Evolutionary conservation across 2,797 vertebrate species (phyloP).

Genomic region (Pangasius mekongensis): DNA sequence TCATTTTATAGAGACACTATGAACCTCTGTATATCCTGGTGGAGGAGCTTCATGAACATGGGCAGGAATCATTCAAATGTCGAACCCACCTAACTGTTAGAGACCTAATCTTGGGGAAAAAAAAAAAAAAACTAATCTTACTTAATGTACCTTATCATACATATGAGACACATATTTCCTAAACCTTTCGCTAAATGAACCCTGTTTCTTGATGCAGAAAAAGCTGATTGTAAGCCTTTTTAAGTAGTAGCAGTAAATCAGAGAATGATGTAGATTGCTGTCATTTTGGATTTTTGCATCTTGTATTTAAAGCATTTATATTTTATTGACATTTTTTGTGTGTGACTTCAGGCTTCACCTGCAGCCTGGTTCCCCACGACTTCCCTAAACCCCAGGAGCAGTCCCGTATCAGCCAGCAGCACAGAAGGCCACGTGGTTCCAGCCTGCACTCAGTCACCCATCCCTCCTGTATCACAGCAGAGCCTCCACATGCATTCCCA

Average conservation of each 20-base stretch:
- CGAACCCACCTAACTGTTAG: background rate
- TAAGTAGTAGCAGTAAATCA: background rate
- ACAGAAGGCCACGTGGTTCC: conserved; percentile 64
- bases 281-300: background rate
- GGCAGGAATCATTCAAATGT: background rate
- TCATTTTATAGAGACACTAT: background rate
- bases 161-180: background rate
- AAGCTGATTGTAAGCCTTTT: background rate
- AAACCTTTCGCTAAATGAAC: background rate
- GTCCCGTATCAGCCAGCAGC: conserved; percentile 61
- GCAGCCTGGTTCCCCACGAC: conserved; percentile 75
- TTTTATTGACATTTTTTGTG: conserved; percentile 19
- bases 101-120: background rate
- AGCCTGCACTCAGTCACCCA: conserved; percentile 58
- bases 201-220: background rate
- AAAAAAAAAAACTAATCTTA: background rate
- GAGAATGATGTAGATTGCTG: background rate
- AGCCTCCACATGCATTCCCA: conserved; percentile 58
- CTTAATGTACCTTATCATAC: background rate
- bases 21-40: background rate
- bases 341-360: conserved; percentile 64
- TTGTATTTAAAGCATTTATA: background rate
- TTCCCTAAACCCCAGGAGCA: conserved; percentile 66
- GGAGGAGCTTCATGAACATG: background rate
- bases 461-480: conserved; percentile 64